Conservation (phyloP, 53 echinoderm and acorn worm genomes). For the Actinopyga echinites region DNA sequence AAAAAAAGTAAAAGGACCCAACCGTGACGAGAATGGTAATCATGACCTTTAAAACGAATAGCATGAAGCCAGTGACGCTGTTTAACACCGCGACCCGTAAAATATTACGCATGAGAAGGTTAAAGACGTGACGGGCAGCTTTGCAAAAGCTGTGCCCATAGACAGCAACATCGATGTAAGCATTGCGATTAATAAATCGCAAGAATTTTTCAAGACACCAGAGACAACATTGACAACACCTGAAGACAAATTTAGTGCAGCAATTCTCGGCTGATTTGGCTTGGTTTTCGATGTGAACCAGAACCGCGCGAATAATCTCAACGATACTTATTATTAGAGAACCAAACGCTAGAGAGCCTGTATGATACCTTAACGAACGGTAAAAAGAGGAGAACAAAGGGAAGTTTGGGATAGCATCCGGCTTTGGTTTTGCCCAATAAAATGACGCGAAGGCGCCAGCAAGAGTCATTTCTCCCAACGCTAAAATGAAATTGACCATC, state of each 20-base stretch:
- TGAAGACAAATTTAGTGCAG: constrained; percentile 76
- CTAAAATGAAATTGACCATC: constrained; percentile 91
- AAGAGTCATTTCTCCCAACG: constrained; percentile 91
- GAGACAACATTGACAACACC: constrained; percentile 84
- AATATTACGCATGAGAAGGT: constrained; percentile 92
- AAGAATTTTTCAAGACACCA: constrained; percentile 98
- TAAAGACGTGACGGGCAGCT: constrained; percentile 80
- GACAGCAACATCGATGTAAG: constrained; percentile 96
- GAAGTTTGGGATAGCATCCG: constrained; percentile 71
- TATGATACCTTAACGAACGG: constrained; percentile 81
- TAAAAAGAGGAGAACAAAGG: constrained; percentile 74
- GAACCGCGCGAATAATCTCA: constrained; percentile 70
- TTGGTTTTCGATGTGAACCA: constrained; percentile 71
- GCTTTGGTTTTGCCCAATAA: constrained; percentile 94
- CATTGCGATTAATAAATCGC: constrained; percentile 89
- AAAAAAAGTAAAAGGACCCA: constrained; percentile 84
- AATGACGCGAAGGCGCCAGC: constrained; percentile 98
- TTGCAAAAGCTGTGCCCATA: constrained; percentile 90
- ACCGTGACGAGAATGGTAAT: constrained; percentile 71
- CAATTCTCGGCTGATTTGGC: constrained; percentile 60
- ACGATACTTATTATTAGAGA: constrained; percentile 85
- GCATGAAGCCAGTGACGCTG: constrained; percentile 84
- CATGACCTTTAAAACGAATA: constrained; percentile 77
- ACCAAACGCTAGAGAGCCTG: constrained; percentile 92
- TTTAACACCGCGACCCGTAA: constrained; percentile 79